phyloP scores from a whole-genome alignment of 1,140 invertebrate genomes.

The Temnothorax curvispinosus region DNA sequence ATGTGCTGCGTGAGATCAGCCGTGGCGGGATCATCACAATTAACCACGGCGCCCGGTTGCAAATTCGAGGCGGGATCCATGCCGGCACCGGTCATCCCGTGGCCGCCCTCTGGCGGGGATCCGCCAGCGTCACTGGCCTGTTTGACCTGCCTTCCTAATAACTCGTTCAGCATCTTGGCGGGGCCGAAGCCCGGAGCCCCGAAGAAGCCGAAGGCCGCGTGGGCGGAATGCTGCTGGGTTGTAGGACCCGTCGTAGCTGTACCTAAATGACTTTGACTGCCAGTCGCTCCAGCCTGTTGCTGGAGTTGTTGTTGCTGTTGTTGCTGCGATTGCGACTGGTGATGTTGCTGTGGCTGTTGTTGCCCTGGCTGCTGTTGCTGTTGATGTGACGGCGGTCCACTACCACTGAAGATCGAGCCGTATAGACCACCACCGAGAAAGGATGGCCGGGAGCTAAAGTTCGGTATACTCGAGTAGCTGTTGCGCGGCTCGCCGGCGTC shows the following conservation, averaged over 20 bases:
- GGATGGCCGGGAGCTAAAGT: slow-evolving; percentile 93
- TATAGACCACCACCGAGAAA: slow-evolving; percentile 93
- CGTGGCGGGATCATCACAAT: slow-evolving; percentile 84
- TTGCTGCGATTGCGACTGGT: slow-evolving; percentile 70
- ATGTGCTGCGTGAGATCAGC: slow-evolving; percentile 92
- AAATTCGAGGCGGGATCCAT: slow-evolving; percentile 84
- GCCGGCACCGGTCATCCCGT: slow-evolving; percentile 84
- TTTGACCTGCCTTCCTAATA: slow-evolving; percentile 91
- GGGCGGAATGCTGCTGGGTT: slow-evolving; percentile 84
- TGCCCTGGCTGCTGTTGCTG: slow-evolving; percentile 66
- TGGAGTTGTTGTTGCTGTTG: slow-evolving; percentile 70
- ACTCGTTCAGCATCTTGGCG: slow-evolving; percentile 94
- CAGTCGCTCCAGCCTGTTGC: slow-evolving; percentile 79
- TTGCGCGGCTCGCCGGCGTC: slow-evolving; percentile 97
- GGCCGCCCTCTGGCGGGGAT: slow-evolving; percentile 85
- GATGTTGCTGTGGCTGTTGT: slow-evolving; percentile 63
- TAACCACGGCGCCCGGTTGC: slow-evolving; percentile 84
- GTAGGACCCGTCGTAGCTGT: slow-evolving; percentile 83
- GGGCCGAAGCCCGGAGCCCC: slow-evolving; percentile 90
- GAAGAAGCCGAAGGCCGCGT: slow-evolving; percentile 89
- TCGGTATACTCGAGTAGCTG: slow-evolving; percentile 95
- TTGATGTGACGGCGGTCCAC: slow-evolving; percentile 74
- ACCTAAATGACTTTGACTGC: slow-evolving; percentile 80
- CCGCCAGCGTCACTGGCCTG: slow-evolving; percentile 89
- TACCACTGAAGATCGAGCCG: slow-evolving; percentile 91